Evolutionary conservation across 2,888 invertebrate genomes (phyloP).

Genomic region (Pammene aurita): DNA sequence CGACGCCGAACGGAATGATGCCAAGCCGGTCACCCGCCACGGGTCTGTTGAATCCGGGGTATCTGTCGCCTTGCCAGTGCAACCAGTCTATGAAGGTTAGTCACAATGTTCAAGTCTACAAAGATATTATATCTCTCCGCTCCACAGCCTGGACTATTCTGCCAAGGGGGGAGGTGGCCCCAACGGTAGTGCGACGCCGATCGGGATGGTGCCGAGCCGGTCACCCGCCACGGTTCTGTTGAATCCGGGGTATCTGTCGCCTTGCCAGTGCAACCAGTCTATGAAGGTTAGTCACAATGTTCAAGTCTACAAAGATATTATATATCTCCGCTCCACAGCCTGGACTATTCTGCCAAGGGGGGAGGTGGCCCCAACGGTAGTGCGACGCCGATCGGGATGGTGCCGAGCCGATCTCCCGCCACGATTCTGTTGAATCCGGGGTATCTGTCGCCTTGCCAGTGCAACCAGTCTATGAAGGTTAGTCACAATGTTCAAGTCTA

Average conservation of each 20-base stretch:
- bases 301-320: conserved; percentile 60
- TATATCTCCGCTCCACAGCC: conserved; percentile 69
- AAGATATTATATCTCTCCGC: conserved; percentile 73
- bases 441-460: conserved; percentile 78
- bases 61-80: conserved; percentile 78
- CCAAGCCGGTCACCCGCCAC: conserved; percentile 69
- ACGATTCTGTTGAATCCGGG: conserved; percentile 76
- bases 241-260: conserved; percentile 75
- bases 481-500: conserved; percentile 42
- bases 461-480: conserved; percentile 77
- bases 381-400: conserved; percentile 75
- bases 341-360: conserved; percentile 74
- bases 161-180: conserved; percentile 71
- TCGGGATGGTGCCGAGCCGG: conserved; percentile 71
- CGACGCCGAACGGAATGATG: conserved; percentile 76
- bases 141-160: conserved; percentile 75
- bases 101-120: conserved; percentile 47
- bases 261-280: conserved; percentile 78
- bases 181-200: conserved; percentile 75
- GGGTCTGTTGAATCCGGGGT: conserved; percentile 74
- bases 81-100: conserved; percentile 74
- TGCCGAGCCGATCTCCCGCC: conserved; percentile 66
- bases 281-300: conserved; percentile 60
- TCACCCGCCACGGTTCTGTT: conserved; percentile 72
- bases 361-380: conserved; percentile 73